These are phyloP conservation scores for Scotopteryx bipunctaria DNA, from an alignment of 2,888 invertebrate genomes.

Conservation along the genomic window DNA sequence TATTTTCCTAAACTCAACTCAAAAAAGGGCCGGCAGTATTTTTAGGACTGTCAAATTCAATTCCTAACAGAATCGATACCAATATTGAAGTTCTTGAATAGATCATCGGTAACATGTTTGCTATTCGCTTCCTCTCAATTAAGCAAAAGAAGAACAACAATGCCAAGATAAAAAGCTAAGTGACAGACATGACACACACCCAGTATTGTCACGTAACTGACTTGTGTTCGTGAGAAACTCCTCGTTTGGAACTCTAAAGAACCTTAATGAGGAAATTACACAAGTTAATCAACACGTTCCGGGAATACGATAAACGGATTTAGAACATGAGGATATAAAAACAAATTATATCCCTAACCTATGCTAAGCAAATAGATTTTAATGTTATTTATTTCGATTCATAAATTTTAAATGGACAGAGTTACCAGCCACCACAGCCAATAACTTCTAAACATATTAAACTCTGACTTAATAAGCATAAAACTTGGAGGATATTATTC, in stretches of 20 bases:
- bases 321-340: slow-evolving; percentile 1
- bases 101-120: slow-evolving; percentile 1
- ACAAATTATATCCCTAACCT: neutral
- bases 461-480: no score
- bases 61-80: no score
- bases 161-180: slow-evolving; percentile 33
- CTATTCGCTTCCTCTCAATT: slow-evolving; percentile 23
- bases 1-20: no score
- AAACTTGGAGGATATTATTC: no score
- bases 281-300: slow-evolving; percentile 25
- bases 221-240: slow-evolving; percentile 34
- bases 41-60: no score
- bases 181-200: slow-evolving; percentile 34
- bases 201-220: slow-evolving; percentile 39
- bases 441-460: no score
- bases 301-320: slow-evolving; percentile 21
- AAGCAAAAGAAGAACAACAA: slow-evolving; percentile 18
- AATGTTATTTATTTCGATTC: no score
- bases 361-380: neutral
- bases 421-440: no score
- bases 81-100: neutral
- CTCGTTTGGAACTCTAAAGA: slow-evolving; percentile 22
- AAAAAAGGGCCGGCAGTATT: no score
- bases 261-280: slow-evolving; percentile 31
- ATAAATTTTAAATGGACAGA: no score